Evolutionary conservation across 2,797 vertebrate genomes (phyloP).

Genomic region (Micrastur ruficollis): DNA sequence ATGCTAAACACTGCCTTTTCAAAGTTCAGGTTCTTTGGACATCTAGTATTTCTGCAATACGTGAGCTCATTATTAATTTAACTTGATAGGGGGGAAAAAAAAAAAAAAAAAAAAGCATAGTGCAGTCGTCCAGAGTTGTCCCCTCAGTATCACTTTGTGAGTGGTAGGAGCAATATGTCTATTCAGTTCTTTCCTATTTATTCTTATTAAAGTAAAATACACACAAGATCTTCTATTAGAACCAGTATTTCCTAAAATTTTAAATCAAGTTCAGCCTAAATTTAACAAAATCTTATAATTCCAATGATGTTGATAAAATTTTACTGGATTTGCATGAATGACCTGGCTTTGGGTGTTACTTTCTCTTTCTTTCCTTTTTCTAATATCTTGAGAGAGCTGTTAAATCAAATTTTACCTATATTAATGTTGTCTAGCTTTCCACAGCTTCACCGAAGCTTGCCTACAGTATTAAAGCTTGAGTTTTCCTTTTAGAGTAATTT

Average conservation of each 20-base stretch:
- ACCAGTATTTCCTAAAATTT: neutral
- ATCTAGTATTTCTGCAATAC: neutral
- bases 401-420: neutral
- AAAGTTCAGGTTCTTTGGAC: neutral
- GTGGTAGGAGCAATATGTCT: neutral
- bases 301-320: neutral
- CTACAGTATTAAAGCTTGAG: neutral
- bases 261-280: neutral
- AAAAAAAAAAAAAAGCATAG: accelerated
- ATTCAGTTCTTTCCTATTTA: neutral
- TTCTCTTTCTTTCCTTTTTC: neutral
- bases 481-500: neutral
- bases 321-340: neutral
- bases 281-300: neutral
- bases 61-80: neutral
- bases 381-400: neutral
- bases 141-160: neutral
- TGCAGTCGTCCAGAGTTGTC: neutral
- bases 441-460: neutral
- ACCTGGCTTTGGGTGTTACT: neutral
- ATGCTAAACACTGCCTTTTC: neutral
- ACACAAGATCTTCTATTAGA: neutral
- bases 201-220: neutral
- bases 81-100: accelerated
- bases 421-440: neutral